Percentiles rank a stretch among this genome's conserved stretches.
These are phyloP conservation scores for Zelostemma sp. DNA, from an alignment of 1,140 invertebrate genomes.

Conservation along the genomic window DNA sequence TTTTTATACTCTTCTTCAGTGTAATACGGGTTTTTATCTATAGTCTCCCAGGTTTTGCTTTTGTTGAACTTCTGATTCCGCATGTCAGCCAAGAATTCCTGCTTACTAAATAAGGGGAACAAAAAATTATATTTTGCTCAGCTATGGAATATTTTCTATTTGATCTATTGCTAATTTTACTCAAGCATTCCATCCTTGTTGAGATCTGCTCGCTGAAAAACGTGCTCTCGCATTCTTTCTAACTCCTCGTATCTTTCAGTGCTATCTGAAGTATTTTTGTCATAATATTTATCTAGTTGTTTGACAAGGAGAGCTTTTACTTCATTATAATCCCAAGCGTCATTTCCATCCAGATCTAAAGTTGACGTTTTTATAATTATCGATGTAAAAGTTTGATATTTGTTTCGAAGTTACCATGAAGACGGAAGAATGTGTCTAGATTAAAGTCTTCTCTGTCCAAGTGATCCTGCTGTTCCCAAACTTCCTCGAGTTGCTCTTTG, in stretches of 20 bases:
- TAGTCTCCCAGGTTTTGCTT: conserved; percentile 90
- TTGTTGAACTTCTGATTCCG: conserved; percentile 85
- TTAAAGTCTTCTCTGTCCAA: no score
- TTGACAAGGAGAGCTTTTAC: conserved; percentile 94
- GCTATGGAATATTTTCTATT: background rate
- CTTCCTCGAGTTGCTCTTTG: no score
- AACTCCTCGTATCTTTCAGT: conserved; percentile 95
- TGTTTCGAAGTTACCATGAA: no score
- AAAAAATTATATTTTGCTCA: no score
- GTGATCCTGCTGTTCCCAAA: no score
- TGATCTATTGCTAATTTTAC: background rate
- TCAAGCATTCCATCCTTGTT: conserved; percentile 91
- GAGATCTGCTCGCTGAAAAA: conserved; percentile 92
- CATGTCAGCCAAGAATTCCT: conserved; percentile 79
- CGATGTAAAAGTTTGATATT: background rate
- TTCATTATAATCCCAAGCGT: conserved; percentile 94
- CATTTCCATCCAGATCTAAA: conserved; percentile 94
- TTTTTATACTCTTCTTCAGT: conserved; percentile 83
- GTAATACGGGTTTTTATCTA: conserved; percentile 85
- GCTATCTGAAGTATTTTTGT: conserved; percentile 86
- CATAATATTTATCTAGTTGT: conserved; percentile 93
- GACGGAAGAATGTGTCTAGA: no score
- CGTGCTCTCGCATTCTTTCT: conserved; percentile 98
- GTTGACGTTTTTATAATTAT: conserved; percentile 1
- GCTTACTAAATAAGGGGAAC: no score